Evolutionary conservation across 1,140 invertebrate species (phyloP).

Genomic region (Leptoteleia sp.): DNA sequence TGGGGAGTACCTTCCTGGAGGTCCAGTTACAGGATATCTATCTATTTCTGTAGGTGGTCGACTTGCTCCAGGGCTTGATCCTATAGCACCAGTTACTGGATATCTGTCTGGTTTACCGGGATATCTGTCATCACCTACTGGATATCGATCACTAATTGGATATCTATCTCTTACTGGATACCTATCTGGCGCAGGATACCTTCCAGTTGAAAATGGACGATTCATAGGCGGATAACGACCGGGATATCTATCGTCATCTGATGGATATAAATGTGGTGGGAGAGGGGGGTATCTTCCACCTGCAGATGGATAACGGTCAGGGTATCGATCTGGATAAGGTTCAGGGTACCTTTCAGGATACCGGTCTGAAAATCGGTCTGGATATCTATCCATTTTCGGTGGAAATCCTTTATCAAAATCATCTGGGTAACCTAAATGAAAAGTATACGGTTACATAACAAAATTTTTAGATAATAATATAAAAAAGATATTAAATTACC

Average conservation of each 20-base stretch:
- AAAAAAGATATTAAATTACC: slow-evolving; percentile 66
- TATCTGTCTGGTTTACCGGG: slow-evolving; percentile 72
- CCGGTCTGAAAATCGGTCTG: slow-evolving; percentile 75
- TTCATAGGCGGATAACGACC: slow-evolving; percentile 72
- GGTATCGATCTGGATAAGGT: slow-evolving; percentile 75
- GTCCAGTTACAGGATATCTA: slow-evolving; percentile 69
- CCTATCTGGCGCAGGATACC: slow-evolving; percentile 72
- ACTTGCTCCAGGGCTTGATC: slow-evolving; percentile 20
- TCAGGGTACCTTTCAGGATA: slow-evolving; percentile 77
- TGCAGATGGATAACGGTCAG: slow-evolving; percentile 77
- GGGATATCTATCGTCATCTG: slow-evolving; percentile 66
- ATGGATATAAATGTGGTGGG: slow-evolving; percentile 71
- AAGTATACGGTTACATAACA: neutral
- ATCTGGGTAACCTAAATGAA: slow-evolving; percentile 72
- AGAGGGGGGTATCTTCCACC: slow-evolving; percentile 68
- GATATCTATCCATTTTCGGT: slow-evolving; percentile 80
- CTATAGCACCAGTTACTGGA: slow-evolving; percentile 56
- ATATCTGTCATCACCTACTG: slow-evolving; percentile 62
- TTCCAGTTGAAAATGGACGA: slow-evolving; percentile 53
- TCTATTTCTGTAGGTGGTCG: slow-evolving; percentile 64
- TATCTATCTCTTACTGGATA: slow-evolving; percentile 74
- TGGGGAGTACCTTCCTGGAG: slow-evolving; percentile 76
- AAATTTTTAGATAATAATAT: too few species aligned
- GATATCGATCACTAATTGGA: slow-evolving; percentile 75
- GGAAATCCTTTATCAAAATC: slow-evolving; percentile 78